A percentile compares a stretch with the other conserved stretches of the same genome.
Conservation (phyloP, 1,140 invertebrate genomes). For the Anoplophora glabripennis region DNA sequence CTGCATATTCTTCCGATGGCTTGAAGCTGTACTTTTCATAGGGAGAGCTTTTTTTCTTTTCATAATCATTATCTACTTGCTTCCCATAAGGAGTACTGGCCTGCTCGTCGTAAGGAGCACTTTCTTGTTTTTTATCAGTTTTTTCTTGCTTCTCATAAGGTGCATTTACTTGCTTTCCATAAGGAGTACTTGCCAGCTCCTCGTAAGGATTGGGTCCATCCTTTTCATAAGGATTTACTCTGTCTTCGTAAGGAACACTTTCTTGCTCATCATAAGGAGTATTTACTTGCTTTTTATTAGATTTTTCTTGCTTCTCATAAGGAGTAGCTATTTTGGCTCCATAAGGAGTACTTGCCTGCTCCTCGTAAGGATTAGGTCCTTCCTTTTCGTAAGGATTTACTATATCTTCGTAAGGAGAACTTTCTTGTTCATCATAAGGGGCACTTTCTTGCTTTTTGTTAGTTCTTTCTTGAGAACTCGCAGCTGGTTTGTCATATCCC, state of each 20-base stretch:
- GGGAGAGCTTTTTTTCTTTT: no score
- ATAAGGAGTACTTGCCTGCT: slow-evolving; percentile 2
- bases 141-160: no score
- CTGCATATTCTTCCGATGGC: slow-evolving; percentile 23
- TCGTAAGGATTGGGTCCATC: slow-evolving; percentile 7
- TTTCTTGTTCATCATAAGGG: slow-evolving; percentile 40
- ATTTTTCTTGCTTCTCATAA: no score
- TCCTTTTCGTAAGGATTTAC: neutral
- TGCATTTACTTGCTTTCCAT: no score
- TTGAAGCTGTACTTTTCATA: slow-evolving; percentile 41
- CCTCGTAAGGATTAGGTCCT: no score
- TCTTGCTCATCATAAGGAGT: slow-evolving; percentile 43
- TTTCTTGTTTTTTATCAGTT: no score
- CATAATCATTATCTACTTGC: no score
- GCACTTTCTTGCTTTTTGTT: slow-evolving; percentile 8
- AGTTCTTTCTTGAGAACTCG: neutral
- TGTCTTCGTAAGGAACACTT: no score
- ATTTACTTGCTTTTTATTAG: slow-evolving; percentile 8
- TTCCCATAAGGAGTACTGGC: no score
- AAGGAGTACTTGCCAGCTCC: slow-evolving; percentile 7
- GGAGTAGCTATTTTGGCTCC: no score
- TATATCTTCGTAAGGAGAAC: no score
- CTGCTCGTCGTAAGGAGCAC: slow-evolving; percentile 43
- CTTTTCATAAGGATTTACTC: slow-evolving; percentile 4
- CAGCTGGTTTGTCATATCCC: slow-evolving; percentile 15